phyloP scores from a whole-genome alignment of 2,888 invertebrate species.

The Monoplex corrugatus region DNA sequence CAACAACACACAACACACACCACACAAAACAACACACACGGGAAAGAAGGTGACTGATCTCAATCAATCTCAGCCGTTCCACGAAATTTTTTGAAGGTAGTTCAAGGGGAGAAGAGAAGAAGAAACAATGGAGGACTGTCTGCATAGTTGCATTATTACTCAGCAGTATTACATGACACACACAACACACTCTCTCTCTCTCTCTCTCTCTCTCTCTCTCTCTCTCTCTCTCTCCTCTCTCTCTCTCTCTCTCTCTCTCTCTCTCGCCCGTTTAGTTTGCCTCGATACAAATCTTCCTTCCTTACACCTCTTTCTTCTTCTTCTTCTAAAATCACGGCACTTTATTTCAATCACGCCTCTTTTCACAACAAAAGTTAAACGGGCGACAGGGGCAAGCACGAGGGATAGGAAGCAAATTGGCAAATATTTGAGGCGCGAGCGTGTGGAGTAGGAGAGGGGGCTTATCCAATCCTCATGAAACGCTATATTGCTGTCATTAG shows the following conservation, averaged over 20 bases:
- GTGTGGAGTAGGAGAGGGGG: constrained; percentile 18
- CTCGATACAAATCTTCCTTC: too few species aligned
- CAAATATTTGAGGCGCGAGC: constrained; percentile 45
- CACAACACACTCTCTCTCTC: neutral
- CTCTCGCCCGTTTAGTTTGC: too few species aligned
- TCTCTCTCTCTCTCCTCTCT: neutral
- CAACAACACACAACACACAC: too few species aligned
- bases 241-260: neutral
- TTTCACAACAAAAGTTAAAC: constrained; percentile 39
- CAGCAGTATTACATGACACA: too few species aligned
- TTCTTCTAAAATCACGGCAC: constrained; percentile 11
- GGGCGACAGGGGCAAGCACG: neutral
- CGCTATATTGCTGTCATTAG: constrained; percentile 51
- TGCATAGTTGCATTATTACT: too few species aligned
- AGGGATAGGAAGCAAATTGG: constrained; percentile 6
- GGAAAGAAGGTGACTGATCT: too few species aligned
- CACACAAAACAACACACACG: too few species aligned
- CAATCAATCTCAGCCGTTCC: too few species aligned
- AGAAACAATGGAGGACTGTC: too few species aligned
- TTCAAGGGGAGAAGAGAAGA: too few species aligned
- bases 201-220: neutral
- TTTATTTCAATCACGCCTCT: constrained; percentile 40
- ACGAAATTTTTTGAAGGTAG: too few species aligned
- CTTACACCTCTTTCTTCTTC: neutral
- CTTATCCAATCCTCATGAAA: constrained; percentile 49